Conservation (phyloP, 2,113 vertebrate genomes). For the Noturus placidus region DNA sequence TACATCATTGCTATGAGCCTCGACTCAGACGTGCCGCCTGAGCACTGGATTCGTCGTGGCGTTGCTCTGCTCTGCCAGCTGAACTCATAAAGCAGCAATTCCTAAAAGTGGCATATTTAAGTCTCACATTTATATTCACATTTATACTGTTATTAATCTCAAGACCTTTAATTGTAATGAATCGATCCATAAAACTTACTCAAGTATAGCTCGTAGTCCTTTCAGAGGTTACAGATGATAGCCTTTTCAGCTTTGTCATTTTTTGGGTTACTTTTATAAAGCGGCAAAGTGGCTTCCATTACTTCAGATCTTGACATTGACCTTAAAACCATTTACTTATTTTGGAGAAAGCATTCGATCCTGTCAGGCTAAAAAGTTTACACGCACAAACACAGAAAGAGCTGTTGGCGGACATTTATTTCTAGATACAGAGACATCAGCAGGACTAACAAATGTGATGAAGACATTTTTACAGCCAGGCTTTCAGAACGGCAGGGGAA, state of each 20-base stretch:
- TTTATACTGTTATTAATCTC: neutral
- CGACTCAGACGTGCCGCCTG: conserved; percentile 69
- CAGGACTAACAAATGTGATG: conserved; percentile 31
- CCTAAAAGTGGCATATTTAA: neutral
- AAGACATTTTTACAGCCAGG: conserved; percentile 59
- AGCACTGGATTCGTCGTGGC: conserved; percentile 84
- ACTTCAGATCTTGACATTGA: neutral
- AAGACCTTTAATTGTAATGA: neutral
- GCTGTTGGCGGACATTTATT: conserved; percentile 63
- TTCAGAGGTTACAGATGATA: neutral
- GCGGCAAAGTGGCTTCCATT: neutral
- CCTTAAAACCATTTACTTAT: neutral
- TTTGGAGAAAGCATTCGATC: neutral
- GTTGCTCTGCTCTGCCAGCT: conserved; percentile 85
- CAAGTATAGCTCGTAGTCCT: neutral
- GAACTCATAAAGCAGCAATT: conserved; percentile 65
- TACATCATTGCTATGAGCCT: conserved; percentile 84
- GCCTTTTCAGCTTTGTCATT: neutral
- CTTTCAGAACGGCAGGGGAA: conserved; percentile 55
- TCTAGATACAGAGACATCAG: conserved; percentile 42
- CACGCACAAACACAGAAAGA: conserved; percentile 1
- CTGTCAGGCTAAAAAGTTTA: neutral
- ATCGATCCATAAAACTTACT: neutral
- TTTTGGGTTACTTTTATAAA: neutral
- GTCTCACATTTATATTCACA: neutral